These are phyloP conservation scores for Trematomus bernacchii DNA, from an alignment of 2,797 vertebrate species.

Conservation along the genomic window DNA sequence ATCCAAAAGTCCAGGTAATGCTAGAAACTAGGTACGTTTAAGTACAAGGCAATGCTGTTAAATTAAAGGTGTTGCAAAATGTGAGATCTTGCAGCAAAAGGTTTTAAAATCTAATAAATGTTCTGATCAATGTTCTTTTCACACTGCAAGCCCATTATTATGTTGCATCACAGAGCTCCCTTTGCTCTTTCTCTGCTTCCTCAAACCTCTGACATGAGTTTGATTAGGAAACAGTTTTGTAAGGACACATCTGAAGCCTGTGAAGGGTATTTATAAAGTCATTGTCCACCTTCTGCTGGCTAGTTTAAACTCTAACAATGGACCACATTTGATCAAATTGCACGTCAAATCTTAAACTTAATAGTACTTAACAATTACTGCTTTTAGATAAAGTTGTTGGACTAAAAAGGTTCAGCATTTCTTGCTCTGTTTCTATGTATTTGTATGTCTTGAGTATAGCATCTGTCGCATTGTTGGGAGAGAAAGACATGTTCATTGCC, in stretches of 20 bases:
- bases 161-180: background rate
- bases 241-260: background rate
- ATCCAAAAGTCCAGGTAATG: background rate
- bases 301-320: background rate
- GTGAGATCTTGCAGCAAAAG: slow-evolving; percentile 1
- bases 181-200: background rate
- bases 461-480: no score
- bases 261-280: background rate
- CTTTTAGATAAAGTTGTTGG: background rate
- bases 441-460: no score
- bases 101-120: slow-evolving; percentile 13
- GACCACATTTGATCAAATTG: background rate
- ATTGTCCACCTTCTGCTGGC: background rate
- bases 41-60: background rate
- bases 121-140: slow-evolving; percentile 15
- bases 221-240: background rate
- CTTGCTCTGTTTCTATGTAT: no score
- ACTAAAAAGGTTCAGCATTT: background rate
- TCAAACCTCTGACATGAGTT: slow-evolving; percentile 12
- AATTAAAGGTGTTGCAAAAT: slow-evolving; percentile 7
- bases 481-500: no score
- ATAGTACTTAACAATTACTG: background rate
- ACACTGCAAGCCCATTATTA: slow-evolving; percentile 9
- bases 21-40: background rate
- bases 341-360: background rate